A percentile compares a stretch with the other conserved stretches of the same genome.
Conservation (phyloP, 1,140 invertebrate species). For the Saxidomus purpurata region DNA sequence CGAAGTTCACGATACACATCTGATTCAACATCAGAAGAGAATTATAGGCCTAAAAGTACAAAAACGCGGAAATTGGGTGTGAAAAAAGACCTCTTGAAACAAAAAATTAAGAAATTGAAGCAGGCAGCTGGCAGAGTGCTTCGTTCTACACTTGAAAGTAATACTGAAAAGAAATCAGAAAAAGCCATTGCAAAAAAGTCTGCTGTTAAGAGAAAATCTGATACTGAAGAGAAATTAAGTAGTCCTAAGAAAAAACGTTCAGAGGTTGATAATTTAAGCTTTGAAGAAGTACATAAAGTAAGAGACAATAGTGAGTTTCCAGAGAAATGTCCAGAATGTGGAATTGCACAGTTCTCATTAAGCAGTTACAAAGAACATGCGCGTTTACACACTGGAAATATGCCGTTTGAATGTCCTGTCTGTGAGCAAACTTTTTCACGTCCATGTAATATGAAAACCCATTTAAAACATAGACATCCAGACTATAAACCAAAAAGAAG, state of each 20-base stretch:
- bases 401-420: constrained; percentile 29
- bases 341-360: constrained; percentile 28
- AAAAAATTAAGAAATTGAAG: constrained; percentile 22
- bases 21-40: constrained; percentile 33
- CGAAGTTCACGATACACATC: neutral
- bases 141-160: constrained; percentile 4
- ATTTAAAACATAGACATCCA: constrained; percentile 54
- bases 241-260: constrained; percentile 34
- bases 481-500: constrained; percentile 27
- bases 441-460: constrained; percentile 23
- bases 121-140: neutral
- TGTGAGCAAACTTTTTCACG: constrained; percentile 51
- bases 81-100: constrained; percentile 28
- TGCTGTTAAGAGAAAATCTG: neutral
- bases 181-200: neutral
- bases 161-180: neutral
- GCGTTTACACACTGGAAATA: neutral
- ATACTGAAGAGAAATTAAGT: neutral
- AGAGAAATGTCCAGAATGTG: constrained; percentile 47
- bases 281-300: constrained; percentile 38
- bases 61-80: constrained; percentile 37
- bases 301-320: constrained; percentile 26
- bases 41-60: constrained; percentile 53
- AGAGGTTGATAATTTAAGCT: constrained; percentile 36
- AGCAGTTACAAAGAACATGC: constrained; percentile 35